These are phyloP conservation scores for Malurus alboscapulatus DNA, from an alignment of 2,113 vertebrate species.

Conservation along the genomic window DNA sequence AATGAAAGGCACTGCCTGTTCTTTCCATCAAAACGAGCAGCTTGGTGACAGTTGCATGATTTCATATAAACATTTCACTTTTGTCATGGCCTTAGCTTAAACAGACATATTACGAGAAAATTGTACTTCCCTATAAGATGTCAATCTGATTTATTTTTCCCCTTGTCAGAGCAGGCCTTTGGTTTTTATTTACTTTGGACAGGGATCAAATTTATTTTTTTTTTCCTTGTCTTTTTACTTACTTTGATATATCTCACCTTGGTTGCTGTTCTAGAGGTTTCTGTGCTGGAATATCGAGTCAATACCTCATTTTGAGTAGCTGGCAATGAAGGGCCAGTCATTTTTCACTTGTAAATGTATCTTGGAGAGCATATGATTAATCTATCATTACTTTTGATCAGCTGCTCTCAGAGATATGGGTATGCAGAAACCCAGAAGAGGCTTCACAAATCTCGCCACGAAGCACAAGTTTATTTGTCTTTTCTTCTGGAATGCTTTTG, in stretches of 20 bases:
- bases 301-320: background rate
- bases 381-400: background rate
- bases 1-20: background rate
- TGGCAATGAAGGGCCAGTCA: background rate
- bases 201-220: background rate
- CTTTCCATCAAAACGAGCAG: slow-evolving; percentile 17
- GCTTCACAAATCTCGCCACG: background rate
- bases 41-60: slow-evolving; percentile 23
- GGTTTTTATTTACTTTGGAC: slow-evolving; percentile 20
- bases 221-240: background rate
- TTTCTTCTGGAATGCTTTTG: background rate
- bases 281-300: background rate
- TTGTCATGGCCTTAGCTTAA: slow-evolving; percentile 13
- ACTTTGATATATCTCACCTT: background rate
- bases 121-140: background rate
- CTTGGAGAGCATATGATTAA: background rate
- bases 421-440: background rate
- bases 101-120: background rate
- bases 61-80: slow-evolving; percentile 10
- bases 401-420: background rate
- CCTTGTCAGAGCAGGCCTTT: background rate
- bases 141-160: background rate
- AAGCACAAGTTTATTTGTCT: background rate
- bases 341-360: background rate
- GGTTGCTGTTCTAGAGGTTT: background rate